Base-by-base conservation (phyloP, 2,797 vertebrate genomes). In the Alcedo atthis region DNA sequence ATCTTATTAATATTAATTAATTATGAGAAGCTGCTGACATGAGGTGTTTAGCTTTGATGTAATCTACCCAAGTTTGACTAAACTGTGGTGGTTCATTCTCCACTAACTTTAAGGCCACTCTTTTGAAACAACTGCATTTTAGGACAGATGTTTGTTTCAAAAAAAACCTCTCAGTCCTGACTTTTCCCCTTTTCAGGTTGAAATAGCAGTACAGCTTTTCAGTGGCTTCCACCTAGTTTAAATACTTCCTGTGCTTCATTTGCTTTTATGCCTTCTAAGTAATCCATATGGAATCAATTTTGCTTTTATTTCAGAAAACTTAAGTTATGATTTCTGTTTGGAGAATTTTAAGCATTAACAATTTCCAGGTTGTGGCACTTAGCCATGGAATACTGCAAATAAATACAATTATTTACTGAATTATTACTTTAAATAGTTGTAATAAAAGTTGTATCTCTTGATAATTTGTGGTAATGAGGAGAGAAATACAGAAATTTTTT, bases 1-100 rank as follows among this genome's bases (percentile, higher is more conserved):
- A 74, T 80, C 54, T 45, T 89, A 9, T 85, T 89, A 37, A 37
- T 37, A 37, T 37, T 37, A 37, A 37, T 37, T 37, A 68, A 59
- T 90, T 89, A 55, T 51, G 69, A 81, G 90, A 46, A 33, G 42
- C 84, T 89, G 81, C 81, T 92, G 66, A 92, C 62, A 42, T 17
- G 61, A 74, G 51, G 33, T 77, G 33, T 74, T 92, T 87, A 64
- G 45, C 62, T 92, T 88, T 93, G 81, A 55, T 92, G 55, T 87
- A 45, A 61, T 82, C n/a, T 67, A 77, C 51, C 62, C 69, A 85
- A 64, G 85, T 83, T 70, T 89, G 75, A 78, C 46, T 87, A 62
- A 67, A 63, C 77, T 86, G 80, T 85, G 48, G 17, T 40, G 75
- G 19, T 69, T 91, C 82, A 67, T 21, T 53, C 66, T 85, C 40